Conservation (phyloP, 92 coral and sea anemone species). For the Heteractis magnifica region DNA sequence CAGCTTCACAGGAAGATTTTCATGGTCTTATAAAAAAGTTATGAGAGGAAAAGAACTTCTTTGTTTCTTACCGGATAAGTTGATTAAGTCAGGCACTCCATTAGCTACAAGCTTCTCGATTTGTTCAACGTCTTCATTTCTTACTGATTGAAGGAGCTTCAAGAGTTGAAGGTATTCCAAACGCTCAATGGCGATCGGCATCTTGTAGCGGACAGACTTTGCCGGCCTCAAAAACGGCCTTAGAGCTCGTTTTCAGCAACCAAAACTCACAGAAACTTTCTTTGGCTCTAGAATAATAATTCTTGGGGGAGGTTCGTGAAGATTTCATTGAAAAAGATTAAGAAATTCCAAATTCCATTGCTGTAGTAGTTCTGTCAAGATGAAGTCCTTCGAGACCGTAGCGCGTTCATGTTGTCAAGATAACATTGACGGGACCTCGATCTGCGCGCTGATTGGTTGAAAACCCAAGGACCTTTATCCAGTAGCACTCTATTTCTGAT, state of each 20-base stretch:
- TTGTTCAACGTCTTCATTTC: constrained; percentile 89
- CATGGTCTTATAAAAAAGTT: not conserved
- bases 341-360: constrained; percentile 32
- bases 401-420: constrained; percentile 48
- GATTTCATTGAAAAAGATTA: constrained; percentile 15
- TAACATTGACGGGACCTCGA: constrained; percentile 30
- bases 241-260: not conserved
- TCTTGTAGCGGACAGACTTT: constrained; percentile 21
- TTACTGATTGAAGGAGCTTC: constrained; percentile 95
- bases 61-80: constrained; percentile 78
- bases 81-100: constrained; percentile 91
- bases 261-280: not conserved
- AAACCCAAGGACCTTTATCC: constrained; percentile 1
- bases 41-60: too few species aligned
- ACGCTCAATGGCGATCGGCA: constrained; percentile 90
- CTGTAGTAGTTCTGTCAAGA: not conserved
- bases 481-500: not conserved
- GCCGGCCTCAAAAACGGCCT: constrained; percentile 10
- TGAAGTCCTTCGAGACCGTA: constrained; percentile 24
- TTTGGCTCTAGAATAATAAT: not conserved
- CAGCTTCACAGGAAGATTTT: not conserved
- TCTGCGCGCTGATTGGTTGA: constrained; percentile 34
- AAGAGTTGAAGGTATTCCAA: constrained; percentile 93
- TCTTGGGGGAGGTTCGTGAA: not conserved
- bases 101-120: constrained; percentile 88